A percentile compares a stretch with the other conserved stretches of the same genome.
Evolutionary conservation across 2,797 vertebrate species (phyloP).

Genomic region (Tokudaia tokunoshimensis): DNA sequence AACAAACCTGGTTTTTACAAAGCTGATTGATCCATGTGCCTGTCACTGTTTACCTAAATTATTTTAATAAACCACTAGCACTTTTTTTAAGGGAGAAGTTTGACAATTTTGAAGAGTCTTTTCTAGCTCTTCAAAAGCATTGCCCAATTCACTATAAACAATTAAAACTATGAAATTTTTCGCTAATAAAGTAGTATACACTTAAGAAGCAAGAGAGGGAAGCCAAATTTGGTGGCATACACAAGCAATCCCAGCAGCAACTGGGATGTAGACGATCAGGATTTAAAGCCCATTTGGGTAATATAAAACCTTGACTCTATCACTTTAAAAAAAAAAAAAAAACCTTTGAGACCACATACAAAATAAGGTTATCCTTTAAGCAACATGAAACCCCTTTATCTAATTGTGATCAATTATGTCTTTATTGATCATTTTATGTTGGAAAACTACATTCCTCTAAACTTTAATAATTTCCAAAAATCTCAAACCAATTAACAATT

Average conservation of each 20-base stretch:
- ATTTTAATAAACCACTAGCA: slow-evolving; percentile 28
- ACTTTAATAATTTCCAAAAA: slow-evolving; percentile 53
- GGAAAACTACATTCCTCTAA: slow-evolving; percentile 42
- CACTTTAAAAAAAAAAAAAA: neutral
- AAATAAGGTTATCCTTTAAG: neutral
- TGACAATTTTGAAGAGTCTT: neutral
- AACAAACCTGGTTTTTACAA: neutral
- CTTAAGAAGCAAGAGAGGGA: neutral
- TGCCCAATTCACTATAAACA: slow-evolving; percentile 53
- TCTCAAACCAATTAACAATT: neutral
- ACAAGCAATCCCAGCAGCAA: neutral
- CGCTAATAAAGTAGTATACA: neutral
- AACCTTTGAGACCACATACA: neutral
- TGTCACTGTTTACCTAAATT: neutral
- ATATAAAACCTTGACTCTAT: neutral
- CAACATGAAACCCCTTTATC: neutral
- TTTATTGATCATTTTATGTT: slow-evolving; percentile 26
- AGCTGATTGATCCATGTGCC: neutral
- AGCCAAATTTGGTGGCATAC: neutral
- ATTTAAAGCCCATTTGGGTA: neutral
- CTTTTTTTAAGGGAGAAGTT: neutral
- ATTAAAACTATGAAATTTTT: slow-evolving; percentile 35
- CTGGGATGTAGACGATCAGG: neutral
- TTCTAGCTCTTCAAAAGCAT: slow-evolving; percentile 30
- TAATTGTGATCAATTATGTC: slow-evolving; percentile 4